Base-by-base conservation (phyloP, 2,113 vertebrate species). In the Oriolus oriolus region DNA sequence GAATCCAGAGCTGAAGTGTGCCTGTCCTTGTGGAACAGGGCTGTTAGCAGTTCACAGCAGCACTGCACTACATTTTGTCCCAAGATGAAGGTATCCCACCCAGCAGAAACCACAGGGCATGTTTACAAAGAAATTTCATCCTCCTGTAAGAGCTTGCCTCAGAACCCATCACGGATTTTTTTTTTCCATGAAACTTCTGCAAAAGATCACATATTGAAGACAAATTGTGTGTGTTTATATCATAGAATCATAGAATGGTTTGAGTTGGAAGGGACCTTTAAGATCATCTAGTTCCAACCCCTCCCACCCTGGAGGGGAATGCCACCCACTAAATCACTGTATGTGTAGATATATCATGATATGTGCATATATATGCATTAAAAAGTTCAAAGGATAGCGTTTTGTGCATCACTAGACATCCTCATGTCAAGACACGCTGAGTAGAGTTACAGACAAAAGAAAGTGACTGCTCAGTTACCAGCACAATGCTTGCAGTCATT, bases 11-110 rank as follows among this genome's bases (percentile, higher is more conserved):
- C n/a, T 65, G 54, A 57, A 47, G 56, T 16, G 20, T 27, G 7
- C 53, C 44, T 3, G 0, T 61, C 63, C 53, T 68, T 49, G 31
- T 69, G 35, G 12, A 54, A 33, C 14, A 53, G 1, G 0, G n/a
- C 20, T 73, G 11, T 47, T 56, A 53, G 42, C 33, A 50, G 42
- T 88, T 90, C n/a, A 16, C 19, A 54, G 45, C 20, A 85, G 16
- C 20, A 8, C 21, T 49, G 16, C 49, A 27, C 41, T 71, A 6
- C 5, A 9, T 37, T 31, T 39, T 65, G 53, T 73, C 17, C 61
- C 41, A 60, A 65, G 18, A 14, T 77, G 47, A 80, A 33, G 49
- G 16, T 66, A 39, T 61, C 39, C 45, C 30, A 61, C 45, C 54
- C 22, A 28, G 27, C 1, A 37, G 50, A 69, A 93, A 50, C 22